Conservation (phyloP, 2,888 invertebrate species). For the Polydrusus tereticollis region DNA sequence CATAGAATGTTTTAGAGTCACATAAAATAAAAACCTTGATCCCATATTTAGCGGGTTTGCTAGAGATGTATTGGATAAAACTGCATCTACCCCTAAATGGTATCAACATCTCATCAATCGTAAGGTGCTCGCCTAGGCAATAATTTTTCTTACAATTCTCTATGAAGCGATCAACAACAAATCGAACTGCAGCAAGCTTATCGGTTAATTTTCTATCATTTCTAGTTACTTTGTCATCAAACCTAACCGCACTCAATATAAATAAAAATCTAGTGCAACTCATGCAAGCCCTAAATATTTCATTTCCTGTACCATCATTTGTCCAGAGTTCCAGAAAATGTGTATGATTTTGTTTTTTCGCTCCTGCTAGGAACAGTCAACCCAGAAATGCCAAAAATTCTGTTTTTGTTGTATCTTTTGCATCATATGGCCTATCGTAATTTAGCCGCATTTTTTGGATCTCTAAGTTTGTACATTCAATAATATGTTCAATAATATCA, state of each 20-base stretch:
- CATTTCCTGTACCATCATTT: conserved; percentile 1
- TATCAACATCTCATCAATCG: conserved; percentile 41
- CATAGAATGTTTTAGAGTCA: conserved; percentile 51
- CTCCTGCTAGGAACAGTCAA: conserved; percentile 1
- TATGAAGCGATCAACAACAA: conserved; percentile 49
- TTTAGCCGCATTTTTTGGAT: too few relatives aligned
- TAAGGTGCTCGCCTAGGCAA: conserved; percentile 25
- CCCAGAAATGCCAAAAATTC: conserved; percentile 20
- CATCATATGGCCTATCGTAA: too few relatives aligned
- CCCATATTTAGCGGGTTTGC: conserved; percentile 54
- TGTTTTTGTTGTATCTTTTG: too few relatives aligned
- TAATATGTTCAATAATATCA: conserved; percentile 2
- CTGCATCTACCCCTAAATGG: too few relatives aligned
- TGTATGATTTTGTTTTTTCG: too few relatives aligned
- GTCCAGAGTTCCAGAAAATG: too few relatives aligned
- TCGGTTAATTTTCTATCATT: too few relatives aligned
- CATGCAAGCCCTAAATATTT: conserved; percentile 52
- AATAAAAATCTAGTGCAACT: conserved; percentile 42
- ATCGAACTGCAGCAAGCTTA: too few relatives aligned
- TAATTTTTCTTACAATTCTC: conserved; percentile 24
- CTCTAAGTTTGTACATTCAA: too few relatives aligned
- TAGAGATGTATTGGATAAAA: conserved; percentile 51
- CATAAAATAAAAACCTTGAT: conserved; percentile 52
- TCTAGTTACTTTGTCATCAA: too few relatives aligned
- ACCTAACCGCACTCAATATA: too few relatives aligned